phyloP scores from a whole-genome alignment of 2,113 vertebrate species.

The Trochalopteron elliotii region DNA sequence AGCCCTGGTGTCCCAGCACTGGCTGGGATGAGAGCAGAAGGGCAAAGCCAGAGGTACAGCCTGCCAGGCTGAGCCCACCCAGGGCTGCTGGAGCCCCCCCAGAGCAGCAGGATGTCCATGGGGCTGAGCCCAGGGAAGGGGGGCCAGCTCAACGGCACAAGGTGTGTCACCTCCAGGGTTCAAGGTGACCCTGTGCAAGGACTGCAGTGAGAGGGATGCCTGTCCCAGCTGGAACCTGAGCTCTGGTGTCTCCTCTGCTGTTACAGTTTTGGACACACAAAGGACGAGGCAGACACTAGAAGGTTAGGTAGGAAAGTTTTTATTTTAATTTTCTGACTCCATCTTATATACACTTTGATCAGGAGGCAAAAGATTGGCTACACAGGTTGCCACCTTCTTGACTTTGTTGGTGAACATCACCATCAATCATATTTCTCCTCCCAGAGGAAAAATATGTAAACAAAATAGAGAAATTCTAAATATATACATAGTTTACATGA shows the following conservation, averaged over 20 bases:
- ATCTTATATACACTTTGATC: no score
- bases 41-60: neutral
- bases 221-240: neutral
- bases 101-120: neutral
- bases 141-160: neutral
- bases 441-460: no score
- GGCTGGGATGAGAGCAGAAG: neutral
- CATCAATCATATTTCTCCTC: no score
- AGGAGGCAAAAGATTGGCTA: no score
- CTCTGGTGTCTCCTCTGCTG: neutral
- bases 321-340: no score
- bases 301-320: no score
- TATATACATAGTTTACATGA: no score
- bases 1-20: neutral
- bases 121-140: neutral
- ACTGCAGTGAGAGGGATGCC: accelerated
- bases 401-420: no score
- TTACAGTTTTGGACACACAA: no score
- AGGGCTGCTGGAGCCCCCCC: neutral
- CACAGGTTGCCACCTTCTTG: no score
- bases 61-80: neutral
- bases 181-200: neutral
- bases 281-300: no score
- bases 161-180: neutral
- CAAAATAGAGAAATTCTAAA: no score